Conservation (phyloP, 2,797 vertebrate genomes). For the Microctenopoma stevenorrisi region DNA sequence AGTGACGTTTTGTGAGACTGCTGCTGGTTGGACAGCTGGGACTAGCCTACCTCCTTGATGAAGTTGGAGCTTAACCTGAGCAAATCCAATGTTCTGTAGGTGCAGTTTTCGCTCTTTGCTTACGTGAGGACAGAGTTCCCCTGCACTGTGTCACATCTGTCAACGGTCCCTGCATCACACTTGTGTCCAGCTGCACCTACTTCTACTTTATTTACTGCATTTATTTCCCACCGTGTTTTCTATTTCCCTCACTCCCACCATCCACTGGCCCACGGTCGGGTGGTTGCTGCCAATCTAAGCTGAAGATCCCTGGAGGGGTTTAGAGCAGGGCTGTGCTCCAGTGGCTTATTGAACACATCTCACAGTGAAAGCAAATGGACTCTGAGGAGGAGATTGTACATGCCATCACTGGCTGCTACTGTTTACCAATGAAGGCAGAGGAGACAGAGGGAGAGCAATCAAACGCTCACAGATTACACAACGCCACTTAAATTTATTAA, state of each 20-base stretch:
- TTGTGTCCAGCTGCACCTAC: background rate
- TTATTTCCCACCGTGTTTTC: background rate
- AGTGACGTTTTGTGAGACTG: too few relatives aligned
- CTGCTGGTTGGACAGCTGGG: too few relatives aligned
- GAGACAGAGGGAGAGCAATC: conserved; percentile 1
- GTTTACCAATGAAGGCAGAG: conserved; percentile 39
- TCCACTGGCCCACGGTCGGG: conserved; percentile 13
- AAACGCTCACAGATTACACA: conserved; percentile 20
- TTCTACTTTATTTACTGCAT: background rate
- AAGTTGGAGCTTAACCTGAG: too few relatives aligned
- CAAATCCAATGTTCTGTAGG: too few relatives aligned
- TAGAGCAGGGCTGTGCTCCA: conserved; percentile 46
- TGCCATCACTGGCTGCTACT: conserved; percentile 47
- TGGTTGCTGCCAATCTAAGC: conserved; percentile 62
- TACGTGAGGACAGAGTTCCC: too few relatives aligned
- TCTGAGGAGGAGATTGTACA: conserved; percentile 34
- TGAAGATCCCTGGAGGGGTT: conserved; percentile 46
- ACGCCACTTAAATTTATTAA: conserved; percentile 16
- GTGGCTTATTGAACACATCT: conserved; percentile 62
- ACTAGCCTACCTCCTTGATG: too few relatives aligned
- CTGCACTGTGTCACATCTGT: too few relatives aligned
- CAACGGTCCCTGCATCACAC: background rate
- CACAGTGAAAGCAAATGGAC: conserved; percentile 33
- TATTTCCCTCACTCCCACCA: conserved; percentile 6
- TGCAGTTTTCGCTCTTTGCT: too few relatives aligned